These are phyloP conservation scores for Trinorchestia longiramus DNA, from an alignment of 1,140 invertebrate species.

Conservation along the genomic window DNA sequence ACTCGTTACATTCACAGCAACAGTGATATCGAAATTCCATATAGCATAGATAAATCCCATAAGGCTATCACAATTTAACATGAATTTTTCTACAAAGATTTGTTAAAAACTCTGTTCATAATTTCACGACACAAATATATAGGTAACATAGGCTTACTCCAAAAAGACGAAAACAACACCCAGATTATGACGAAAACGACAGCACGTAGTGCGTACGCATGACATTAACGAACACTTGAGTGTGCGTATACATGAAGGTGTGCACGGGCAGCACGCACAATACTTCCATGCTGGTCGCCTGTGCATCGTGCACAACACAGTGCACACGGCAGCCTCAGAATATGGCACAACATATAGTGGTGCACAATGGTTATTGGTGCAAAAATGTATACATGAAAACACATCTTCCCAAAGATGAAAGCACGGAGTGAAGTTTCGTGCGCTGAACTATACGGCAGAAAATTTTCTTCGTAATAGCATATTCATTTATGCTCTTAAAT, in stretches of 20 bases:
- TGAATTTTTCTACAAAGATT: background rate
- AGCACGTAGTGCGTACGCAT: background rate
- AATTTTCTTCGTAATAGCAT: background rate
- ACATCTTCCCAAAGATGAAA: background rate
- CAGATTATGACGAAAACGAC: background rate
- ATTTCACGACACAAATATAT: background rate
- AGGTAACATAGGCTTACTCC: background rate
- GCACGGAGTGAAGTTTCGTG: background rate
- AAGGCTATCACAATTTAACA: too few relatives aligned
- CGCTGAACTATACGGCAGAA: background rate
- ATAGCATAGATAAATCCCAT: too few relatives aligned
- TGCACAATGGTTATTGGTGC: background rate
- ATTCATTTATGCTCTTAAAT: background rate
- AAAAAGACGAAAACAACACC: background rate
- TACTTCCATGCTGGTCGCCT: background rate
- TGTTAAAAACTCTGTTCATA: background rate
- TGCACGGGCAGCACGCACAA: background rate
- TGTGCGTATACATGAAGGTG: background rate
- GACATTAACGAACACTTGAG: background rate
- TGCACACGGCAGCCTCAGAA: background rate
- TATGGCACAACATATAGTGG: background rate
- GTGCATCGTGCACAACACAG: background rate
- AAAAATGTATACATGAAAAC: background rate
- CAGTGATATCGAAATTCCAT: too few relatives aligned
- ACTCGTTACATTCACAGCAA: too few relatives aligned